Conservation (phyloP, 2,113 vertebrate species). For the Protobothrops flavoviridis region DNA sequence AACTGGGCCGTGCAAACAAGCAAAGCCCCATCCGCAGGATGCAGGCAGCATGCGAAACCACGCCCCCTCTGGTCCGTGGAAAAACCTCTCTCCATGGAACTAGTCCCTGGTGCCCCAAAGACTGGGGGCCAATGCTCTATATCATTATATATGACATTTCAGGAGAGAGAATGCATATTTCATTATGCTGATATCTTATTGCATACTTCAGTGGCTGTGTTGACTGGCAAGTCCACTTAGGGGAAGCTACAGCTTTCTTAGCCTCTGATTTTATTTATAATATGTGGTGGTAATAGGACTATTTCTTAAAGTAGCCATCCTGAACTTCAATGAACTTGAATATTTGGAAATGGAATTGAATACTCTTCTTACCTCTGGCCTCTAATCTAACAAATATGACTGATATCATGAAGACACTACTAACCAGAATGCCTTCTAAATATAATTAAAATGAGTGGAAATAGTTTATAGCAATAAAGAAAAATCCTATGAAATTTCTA, state of each 20-base stretch:
- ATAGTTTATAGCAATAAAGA: neutral
- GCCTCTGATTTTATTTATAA: neutral
- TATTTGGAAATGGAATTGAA: neutral
- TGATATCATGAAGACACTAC: neutral
- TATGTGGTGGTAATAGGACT: neutral
- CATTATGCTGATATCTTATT: neutral
- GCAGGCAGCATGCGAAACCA: neutral
- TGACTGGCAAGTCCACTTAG: neutral
- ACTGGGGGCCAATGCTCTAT: neutral
- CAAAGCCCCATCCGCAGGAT: neutral
- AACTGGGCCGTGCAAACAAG: neutral
- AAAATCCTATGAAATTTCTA: neutral
- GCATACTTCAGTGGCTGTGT: neutral
- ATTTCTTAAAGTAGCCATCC: neutral
- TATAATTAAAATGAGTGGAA: neutral
- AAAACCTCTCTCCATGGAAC: neutral
- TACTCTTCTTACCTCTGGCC: neutral
- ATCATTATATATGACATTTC: neutral
- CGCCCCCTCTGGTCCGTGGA: neutral
- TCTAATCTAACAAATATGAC: neutral
- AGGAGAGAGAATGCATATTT: neutral
- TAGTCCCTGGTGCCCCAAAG: neutral
- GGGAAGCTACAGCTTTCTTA: neutral
- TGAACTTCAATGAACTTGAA: neutral
- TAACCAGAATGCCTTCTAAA: neutral